Evolutionary conservation across 2,888 invertebrate species (phyloP).

Genomic region (Pegoplata infirma): DNA sequence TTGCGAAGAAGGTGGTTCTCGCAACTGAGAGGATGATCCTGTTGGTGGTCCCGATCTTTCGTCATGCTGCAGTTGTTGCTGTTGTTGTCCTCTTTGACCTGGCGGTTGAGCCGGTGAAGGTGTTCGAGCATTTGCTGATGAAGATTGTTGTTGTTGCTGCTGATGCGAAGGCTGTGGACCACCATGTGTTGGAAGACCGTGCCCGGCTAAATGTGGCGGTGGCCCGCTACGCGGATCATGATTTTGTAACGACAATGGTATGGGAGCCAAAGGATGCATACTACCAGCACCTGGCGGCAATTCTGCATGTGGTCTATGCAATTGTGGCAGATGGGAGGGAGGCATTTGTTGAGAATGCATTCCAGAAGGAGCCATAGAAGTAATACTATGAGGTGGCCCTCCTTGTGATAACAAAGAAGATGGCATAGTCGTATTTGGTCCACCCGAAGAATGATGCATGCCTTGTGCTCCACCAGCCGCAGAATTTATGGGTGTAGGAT

Average conservation of each 20-base stretch:
- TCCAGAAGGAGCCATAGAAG: slow-evolving; percentile 70
- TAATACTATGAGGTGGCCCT: slow-evolving; percentile 72
- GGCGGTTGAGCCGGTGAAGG: slow-evolving; percentile 76
- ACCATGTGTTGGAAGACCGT: slow-evolving; percentile 67
- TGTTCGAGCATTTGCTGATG: slow-evolving; percentile 72
- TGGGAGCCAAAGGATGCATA: slow-evolving; percentile 77
- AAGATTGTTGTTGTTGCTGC: slow-evolving; percentile 44
- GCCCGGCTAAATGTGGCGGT: slow-evolving; percentile 66
- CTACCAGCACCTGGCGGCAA: slow-evolving; percentile 67
- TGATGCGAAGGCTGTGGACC: slow-evolving; percentile 69
- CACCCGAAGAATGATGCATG: slow-evolving; percentile 61
- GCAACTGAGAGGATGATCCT: slow-evolving; percentile 64
- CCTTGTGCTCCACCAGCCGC: slow-evolving; percentile 47
- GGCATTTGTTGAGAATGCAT: slow-evolving; percentile 70
- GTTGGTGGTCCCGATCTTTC: slow-evolving; percentile 57
- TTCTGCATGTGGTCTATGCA: slow-evolving; percentile 77
- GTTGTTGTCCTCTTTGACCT: slow-evolving; percentile 67
- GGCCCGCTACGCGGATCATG: slow-evolving; percentile 67
- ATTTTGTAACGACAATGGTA: slow-evolving; percentile 75
- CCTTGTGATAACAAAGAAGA: slow-evolving; percentile 67
- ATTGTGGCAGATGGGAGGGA: slow-evolving; percentile 71
- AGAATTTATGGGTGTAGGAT: slow-evolving; percentile 66
- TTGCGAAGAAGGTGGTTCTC: slow-evolving; percentile 69
- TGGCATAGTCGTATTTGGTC: slow-evolving; percentile 79
- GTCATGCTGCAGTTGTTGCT: too few species aligned